Conservation (phyloP, 92 coral and sea anemone genomes). For the Meandrina meandrites region DNA sequence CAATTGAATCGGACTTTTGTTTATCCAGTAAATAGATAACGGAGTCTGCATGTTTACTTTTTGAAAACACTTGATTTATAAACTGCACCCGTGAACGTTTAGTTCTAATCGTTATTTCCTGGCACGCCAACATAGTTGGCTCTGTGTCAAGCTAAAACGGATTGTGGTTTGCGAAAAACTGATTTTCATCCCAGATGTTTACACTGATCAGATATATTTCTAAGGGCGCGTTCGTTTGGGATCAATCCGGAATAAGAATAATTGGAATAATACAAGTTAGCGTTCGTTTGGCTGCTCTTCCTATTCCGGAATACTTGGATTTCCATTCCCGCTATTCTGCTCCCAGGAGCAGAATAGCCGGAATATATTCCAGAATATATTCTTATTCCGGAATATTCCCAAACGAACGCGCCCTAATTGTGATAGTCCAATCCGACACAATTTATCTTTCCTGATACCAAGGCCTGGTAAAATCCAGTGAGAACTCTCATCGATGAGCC, state of each 20-base stretch:
- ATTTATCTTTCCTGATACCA: not conserved
- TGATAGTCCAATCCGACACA: not conserved
- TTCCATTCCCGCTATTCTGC: too few species aligned
- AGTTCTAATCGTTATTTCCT: not conserved
- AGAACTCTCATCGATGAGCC: not conserved
- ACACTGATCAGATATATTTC: not conserved
- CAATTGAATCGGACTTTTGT: not conserved
- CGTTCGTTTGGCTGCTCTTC: too few species aligned
- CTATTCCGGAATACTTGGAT: too few species aligned
- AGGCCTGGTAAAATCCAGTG: not conserved
- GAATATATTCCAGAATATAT: too few species aligned
- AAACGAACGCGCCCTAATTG: too few species aligned
- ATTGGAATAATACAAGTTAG: too few species aligned
- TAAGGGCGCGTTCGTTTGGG: too few species aligned
- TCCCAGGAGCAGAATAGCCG: too few species aligned
- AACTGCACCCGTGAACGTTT: not conserved
- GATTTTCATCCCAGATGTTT: not conserved
- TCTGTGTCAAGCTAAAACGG: not conserved
- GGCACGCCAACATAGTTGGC: not conserved
- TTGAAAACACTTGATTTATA: not conserved
- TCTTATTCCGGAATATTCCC: too few species aligned
- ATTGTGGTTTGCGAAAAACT: not conserved
- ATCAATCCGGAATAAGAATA: too few species aligned
- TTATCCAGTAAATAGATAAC: not conserved
- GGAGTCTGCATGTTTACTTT: not conserved